These are phyloP conservation scores for Dysidea cf. avara DNA, from an alignment of 37 sponge, comb jelly and placozoan genomes.

Conservation along the genomic window DNA sequence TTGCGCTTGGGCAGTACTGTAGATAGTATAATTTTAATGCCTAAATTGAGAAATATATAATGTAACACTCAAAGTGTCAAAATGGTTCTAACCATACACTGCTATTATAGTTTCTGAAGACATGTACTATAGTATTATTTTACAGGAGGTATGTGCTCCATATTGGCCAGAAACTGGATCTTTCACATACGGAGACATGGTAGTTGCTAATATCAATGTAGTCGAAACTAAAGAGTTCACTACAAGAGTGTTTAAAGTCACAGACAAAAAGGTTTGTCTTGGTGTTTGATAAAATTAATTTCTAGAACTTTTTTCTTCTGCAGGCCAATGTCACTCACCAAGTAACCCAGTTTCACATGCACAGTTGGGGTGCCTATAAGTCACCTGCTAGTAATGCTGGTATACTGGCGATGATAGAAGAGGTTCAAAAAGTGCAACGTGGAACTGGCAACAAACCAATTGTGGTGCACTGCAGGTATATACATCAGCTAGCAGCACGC, in stretches of 20 bases:
- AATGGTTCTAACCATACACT: too few relatives aligned
- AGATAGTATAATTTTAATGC: too few relatives aligned
- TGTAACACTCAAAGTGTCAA: too few relatives aligned
- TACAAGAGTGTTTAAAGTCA: constrained; percentile 13
- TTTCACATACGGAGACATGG: constrained; percentile 22
- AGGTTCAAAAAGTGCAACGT: constrained; percentile 71
- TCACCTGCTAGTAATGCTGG: constrained; percentile 43
- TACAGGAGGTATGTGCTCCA: constrained; percentile 52
- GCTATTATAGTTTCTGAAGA: too few relatives aligned
- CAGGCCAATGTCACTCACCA: constrained; percentile 42
- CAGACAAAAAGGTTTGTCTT: constrained; percentile 17
- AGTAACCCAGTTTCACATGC: constrained; percentile 80
- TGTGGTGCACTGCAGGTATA: constrained; percentile 88
- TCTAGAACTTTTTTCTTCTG: not conserved
- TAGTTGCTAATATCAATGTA: constrained; percentile 22
- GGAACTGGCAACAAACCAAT: constrained; percentile 78
- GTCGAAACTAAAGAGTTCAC: constrained; percentile 36
- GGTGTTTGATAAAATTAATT: too few relatives aligned
- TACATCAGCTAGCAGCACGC: too few relatives aligned
- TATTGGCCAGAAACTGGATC: constrained; percentile 74
- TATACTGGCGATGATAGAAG: constrained; percentile 70
- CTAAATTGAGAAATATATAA: too few relatives aligned
- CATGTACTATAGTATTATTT: not conserved
- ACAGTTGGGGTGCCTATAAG: constrained; percentile 64
- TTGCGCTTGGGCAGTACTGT: too few relatives aligned